phyloP scores from a whole-genome alignment of 1,140 invertebrate genomes.

The Orchesella cincta region DNA sequence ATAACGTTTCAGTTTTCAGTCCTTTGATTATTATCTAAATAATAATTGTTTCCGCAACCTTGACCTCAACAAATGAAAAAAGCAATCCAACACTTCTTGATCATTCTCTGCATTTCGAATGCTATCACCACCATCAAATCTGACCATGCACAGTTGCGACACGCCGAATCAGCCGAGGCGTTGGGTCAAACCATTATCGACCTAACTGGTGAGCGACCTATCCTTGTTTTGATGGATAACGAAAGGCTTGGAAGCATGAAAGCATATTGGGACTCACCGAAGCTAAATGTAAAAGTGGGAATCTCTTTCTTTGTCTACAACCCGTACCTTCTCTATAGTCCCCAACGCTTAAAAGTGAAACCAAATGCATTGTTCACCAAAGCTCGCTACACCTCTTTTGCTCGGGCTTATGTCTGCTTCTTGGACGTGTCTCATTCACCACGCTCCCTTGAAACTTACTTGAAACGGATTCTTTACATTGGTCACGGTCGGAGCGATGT shows the following conservation, averaged over 20 bases:
- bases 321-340: background rate
- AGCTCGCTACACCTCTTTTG: background rate
- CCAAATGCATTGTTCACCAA: background rate
- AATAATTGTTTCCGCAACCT: too few species aligned
- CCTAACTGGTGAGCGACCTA: background rate
- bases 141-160: too few species aligned
- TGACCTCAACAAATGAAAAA: too few species aligned
- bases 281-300: background rate
- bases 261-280: background rate
- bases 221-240: background rate
- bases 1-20: too few species aligned
- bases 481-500: background rate
- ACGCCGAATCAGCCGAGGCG: background rate
- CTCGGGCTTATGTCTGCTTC: background rate
- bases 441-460: background rate
- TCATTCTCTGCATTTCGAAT: too few species aligned
- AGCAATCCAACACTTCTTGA: too few species aligned
- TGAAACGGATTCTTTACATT: background rate
- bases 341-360: background rate
- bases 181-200: background rate
- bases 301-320: background rate
- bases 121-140: too few species aligned
- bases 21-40: too few species aligned
- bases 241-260: background rate
- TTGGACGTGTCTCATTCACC: background rate